Conservation (phyloP, 2,888 invertebrate species). For the Anagyrus pseudococci region DNA sequence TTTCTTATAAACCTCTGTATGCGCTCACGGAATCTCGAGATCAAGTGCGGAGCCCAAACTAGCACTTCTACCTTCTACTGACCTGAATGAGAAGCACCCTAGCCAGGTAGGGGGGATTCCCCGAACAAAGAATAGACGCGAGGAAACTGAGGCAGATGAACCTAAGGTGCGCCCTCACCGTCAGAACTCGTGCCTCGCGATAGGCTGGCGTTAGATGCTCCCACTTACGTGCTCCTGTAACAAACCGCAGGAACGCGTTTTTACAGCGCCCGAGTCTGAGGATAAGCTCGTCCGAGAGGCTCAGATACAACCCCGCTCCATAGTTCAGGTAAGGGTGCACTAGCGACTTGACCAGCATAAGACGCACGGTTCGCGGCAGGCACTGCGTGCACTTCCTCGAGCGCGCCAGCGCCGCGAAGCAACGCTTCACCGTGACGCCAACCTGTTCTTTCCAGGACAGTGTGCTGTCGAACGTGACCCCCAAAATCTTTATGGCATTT, state of each 20-base stretch:
- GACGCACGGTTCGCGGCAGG: not conserved
- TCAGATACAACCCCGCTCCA: not conserved
- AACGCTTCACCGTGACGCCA: not conserved
- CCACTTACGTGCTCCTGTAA: not conserved
- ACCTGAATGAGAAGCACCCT: too few species aligned
- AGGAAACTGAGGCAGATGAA: too few species aligned
- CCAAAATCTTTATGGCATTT: not conserved
- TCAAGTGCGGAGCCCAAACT: too few species aligned
- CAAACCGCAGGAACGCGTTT: not conserved
- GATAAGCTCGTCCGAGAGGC: not conserved
- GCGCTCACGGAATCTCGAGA: too few species aligned
- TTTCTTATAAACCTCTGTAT: too few species aligned
- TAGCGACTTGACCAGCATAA: not conserved
- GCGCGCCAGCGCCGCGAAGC: not conserved
- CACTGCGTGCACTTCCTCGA: not conserved
- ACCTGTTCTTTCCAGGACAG: not conserved
- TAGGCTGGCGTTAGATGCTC: not conserved
- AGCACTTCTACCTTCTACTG: too few species aligned
- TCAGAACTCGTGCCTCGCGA: too few species aligned
- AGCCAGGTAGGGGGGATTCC: too few species aligned
- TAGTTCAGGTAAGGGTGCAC: not conserved
- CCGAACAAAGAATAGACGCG: too few species aligned
- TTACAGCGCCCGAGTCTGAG: not conserved
- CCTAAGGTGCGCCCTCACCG: too few species aligned
- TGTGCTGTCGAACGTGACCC: too few species aligned